Percentiles rank a stretch among this genome's conserved stretches.
These are phyloP conservation scores for Stenichneumon culpator DNA, from an alignment of 2,888 invertebrate species.

Conservation along the genomic window DNA sequence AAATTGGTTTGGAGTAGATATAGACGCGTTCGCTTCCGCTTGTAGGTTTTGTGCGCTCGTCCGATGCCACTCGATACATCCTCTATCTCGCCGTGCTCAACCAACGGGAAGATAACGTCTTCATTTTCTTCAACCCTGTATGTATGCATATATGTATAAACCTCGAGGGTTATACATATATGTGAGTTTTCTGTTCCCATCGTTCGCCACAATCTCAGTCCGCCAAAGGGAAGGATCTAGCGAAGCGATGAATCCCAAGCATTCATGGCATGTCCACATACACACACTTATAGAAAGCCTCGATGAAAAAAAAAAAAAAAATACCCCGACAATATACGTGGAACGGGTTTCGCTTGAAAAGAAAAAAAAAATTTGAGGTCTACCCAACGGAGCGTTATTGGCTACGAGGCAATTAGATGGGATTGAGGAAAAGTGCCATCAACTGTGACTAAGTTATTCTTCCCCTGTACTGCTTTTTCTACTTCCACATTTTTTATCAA, in stretches of 20 bases:
- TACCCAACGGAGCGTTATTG: not conserved
- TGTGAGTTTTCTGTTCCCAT: conserved; percentile 26
- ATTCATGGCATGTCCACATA: not conserved
- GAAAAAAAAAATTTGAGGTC: not conserved
- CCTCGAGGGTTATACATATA: conserved; percentile 22
- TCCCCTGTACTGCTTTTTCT: not conserved
- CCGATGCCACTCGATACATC: conserved; percentile 36
- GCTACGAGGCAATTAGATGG: conserved; percentile 20
- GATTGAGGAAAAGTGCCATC: conserved; percentile 6
- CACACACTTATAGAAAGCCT: not conserved
- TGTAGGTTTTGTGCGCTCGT: conserved; percentile 45
- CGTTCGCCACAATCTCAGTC: conserved; percentile 32
- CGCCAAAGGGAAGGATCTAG: conserved; percentile 6
- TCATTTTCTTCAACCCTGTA: conserved; percentile 38
- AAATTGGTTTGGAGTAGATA: conserved; percentile 58
- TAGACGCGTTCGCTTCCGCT: not conserved
- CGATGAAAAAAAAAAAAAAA: not conserved
- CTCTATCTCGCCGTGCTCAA: conserved; percentile 43
- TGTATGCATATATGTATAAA: not conserved
- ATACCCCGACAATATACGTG: not conserved
- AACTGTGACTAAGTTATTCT: conserved; percentile 32
- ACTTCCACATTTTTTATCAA: conserved; percentile 11
- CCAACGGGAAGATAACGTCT: conserved; percentile 60
- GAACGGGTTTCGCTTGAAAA: not conserved
- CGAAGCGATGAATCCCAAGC: not conserved